Conservation (phyloP, 1,140 invertebrate species). For the Atta texana region DNA sequence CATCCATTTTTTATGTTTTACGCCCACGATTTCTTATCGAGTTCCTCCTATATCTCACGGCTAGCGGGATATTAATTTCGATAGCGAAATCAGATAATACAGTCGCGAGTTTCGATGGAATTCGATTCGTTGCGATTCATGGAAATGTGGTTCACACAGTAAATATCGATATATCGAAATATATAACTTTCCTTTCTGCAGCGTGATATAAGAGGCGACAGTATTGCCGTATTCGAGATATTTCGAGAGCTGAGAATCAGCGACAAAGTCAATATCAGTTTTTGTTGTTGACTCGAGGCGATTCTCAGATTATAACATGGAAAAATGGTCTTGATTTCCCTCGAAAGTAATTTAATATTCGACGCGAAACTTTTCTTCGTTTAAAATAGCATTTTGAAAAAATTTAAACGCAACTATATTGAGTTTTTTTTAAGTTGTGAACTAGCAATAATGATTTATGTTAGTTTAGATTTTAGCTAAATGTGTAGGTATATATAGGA, state of each 20-base stretch:
- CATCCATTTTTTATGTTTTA: slow-evolving; percentile 21
- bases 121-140: slow-evolving; percentile 53
- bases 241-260: background rate
- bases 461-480: background rate
- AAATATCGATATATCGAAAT: slow-evolving; percentile 22
- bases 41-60: slow-evolving; percentile 9
- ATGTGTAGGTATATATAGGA: background rate
- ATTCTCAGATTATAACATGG: slow-evolving; percentile 21
- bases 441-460: background rate
- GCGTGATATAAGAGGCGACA: background rate
- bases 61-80: slow-evolving; percentile 58
- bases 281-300: slow-evolving; percentile 39
- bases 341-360: slow-evolving; percentile 40
- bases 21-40: background rate
- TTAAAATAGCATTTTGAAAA: background rate
- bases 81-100: slow-evolving; percentile 61
- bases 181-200: background rate
- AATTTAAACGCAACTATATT: background rate
- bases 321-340: too few relatives aligned
- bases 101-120: slow-evolving; percentile 39
- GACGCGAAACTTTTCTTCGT: slow-evolving; percentile 20
- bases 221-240: background rate
- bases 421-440: background rate
- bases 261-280: slow-evolving; percentile 53
- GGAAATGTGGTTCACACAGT: slow-evolving; percentile 35